Evolutionary conservation across 2,888 invertebrate genomes (phyloP).

Genomic region (Temnothorax ravouxi): DNA sequence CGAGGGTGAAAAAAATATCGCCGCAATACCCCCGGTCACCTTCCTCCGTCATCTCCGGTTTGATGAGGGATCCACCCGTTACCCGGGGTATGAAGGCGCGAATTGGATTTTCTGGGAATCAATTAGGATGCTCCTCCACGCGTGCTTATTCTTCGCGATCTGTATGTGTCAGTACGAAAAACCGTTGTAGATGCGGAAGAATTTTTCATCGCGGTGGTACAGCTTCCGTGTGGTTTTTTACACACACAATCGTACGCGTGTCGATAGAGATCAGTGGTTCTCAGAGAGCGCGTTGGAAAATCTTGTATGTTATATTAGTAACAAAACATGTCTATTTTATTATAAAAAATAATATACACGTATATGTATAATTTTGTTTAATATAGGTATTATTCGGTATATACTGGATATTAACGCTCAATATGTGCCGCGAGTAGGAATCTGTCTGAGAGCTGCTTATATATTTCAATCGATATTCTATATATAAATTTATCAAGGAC

Average conservation of each 20-base stretch:
- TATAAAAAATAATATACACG: not conserved
- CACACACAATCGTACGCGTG: slow-evolving; percentile 8
- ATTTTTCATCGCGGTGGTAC: slow-evolving; percentile 40
- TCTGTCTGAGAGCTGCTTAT: slow-evolving; percentile 4
- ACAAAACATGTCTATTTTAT: not conserved
- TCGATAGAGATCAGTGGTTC: slow-evolving; percentile 37
- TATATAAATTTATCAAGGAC: slow-evolving; percentile 35
- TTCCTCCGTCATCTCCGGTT: slow-evolving; percentile 60
- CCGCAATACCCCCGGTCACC: slow-evolving; percentile 65
- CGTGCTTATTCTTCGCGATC: slow-evolving; percentile 45
- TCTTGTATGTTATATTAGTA: not conserved
- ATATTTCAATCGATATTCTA: slow-evolving; percentile 17
- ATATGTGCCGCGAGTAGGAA: not conserved
- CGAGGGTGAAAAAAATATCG: slow-evolving; percentile 80
- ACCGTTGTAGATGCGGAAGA: slow-evolving; percentile 37
- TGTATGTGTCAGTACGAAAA: slow-evolving; percentile 42
- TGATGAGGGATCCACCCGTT: slow-evolving; percentile 40
- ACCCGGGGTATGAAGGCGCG: slow-evolving; percentile 57
- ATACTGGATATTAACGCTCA: not conserved
- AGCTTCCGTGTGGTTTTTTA: slow-evolving; percentile 37
- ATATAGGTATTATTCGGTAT: not conserved
- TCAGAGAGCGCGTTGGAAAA: not conserved
- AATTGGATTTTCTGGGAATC: slow-evolving; percentile 73
- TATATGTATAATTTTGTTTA: not conserved
- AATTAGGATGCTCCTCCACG: slow-evolving; percentile 55